These are phyloP conservation scores for Archivesica marissinica DNA, from an alignment of 1,140 invertebrate species.

Conservation along the genomic window DNA sequence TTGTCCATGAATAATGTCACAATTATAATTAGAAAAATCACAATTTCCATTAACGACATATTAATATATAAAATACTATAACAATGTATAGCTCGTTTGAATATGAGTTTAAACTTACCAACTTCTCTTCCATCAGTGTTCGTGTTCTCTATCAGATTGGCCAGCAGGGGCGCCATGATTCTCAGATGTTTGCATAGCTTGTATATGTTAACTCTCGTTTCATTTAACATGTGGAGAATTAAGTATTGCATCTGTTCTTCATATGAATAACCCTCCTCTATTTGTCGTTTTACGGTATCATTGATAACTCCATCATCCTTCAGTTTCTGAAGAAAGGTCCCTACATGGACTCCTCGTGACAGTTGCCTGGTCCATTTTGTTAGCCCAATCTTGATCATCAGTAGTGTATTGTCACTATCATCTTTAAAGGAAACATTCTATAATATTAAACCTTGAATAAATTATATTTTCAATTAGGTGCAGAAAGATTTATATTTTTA, in stretches of 20 bases:
- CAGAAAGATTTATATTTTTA: background rate
- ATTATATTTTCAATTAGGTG: background rate
- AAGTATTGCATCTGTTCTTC: conserved; percentile 11
- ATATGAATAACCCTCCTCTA: background rate
- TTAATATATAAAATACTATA: background rate
- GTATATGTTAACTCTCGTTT: conserved; percentile 3
- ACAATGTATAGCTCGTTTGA: background rate
- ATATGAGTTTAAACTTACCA: background rate
- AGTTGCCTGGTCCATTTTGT: conserved; percentile 12
- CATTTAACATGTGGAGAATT: conserved; percentile 2
- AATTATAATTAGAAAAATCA: no score
- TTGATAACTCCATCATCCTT: background rate
- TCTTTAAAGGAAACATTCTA: background rate
- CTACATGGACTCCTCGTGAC: background rate
- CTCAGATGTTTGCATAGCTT: conserved; percentile 16
- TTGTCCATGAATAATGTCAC: no score
- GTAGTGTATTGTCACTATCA: background rate
- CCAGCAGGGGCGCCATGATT: background rate
- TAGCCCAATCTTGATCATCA: background rate
- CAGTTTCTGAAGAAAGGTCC: background rate
- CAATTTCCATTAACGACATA: no score
- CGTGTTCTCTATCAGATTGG: conserved; percentile 28
- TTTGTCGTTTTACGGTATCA: background rate
- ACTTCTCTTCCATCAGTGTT: conserved; percentile 34
- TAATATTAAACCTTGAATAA: background rate